Percentiles rank a stretch among this genome's conserved stretches.
Evolutionary conservation across 2,888 invertebrate species (phyloP).

Genomic region (Acanthosepion lycidas): DNA sequence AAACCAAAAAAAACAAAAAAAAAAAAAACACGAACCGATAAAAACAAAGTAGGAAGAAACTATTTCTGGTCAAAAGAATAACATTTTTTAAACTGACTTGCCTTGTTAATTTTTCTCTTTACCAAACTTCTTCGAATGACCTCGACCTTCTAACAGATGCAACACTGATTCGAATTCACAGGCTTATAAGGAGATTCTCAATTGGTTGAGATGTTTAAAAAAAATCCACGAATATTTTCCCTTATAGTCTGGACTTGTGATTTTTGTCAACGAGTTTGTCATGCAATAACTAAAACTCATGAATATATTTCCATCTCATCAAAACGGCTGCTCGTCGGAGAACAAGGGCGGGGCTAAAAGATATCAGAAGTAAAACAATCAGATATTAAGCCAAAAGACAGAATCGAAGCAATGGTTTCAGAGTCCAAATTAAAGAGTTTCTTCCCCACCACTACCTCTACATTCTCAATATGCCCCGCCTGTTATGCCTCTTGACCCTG

Average conservation of each 20-base stretch:
- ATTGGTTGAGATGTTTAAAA: not conserved
- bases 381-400: not conserved
- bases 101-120: too few species aligned
- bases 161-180: too few species aligned
- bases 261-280: not conserved
- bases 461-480: not conserved
- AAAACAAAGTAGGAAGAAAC: too few species aligned
- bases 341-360: not conserved
- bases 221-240: not conserved
- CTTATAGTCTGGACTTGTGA: not conserved
- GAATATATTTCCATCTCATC: slow-evolving; percentile 33
- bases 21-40: too few species aligned
- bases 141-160: too few species aligned
- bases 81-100: too few species aligned
- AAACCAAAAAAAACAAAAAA: too few species aligned
- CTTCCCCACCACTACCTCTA: not conserved
- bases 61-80: too few species aligned
- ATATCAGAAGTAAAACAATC: slow-evolving; percentile 15
- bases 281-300: not conserved
- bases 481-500: not conserved
- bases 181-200: not conserved
- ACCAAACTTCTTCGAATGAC: too few species aligned
- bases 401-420: not conserved
- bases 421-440: not conserved
- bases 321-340: not conserved